Conservation (phyloP, 2,888 invertebrate genomes). For the Apamea epomidion region DNA sequence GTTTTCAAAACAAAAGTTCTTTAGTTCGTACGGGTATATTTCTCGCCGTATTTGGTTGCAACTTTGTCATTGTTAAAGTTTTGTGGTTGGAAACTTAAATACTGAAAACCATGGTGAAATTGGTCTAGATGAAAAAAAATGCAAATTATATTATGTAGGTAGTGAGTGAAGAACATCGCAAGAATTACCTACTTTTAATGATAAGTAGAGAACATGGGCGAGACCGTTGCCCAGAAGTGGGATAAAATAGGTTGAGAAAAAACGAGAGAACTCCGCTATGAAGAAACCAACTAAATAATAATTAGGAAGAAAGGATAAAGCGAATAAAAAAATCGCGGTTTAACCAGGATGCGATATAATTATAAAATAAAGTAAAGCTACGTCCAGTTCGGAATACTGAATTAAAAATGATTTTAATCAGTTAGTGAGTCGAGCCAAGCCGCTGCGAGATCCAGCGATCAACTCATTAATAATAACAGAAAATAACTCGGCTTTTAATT, state of each 20-base stretch:
- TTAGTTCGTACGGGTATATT: constrained; percentile 26
- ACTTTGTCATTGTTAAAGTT: constrained; percentile 39
- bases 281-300: background rate
- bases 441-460: constrained; percentile 29
- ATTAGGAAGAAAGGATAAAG: background rate
- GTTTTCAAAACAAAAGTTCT: constrained; percentile 59
- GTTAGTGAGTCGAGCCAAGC: background rate
- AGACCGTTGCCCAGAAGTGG: background rate
- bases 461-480: constrained; percentile 43
- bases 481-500: constrained; percentile 29
- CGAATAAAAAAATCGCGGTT: background rate
- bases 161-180: too few relatives aligned
- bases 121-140: background rate
- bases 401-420: background rate
- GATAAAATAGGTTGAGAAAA: background rate
- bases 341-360: background rate
- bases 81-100: constrained; percentile 33
- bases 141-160: too few relatives aligned
- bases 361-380: constrained; percentile 3
- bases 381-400: constrained; percentile 19
- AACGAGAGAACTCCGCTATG: background rate
- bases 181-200: background rate
- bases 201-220: background rate
- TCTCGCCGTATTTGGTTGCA: constrained; percentile 33
- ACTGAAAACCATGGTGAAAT: background rate